A percentile compares a stretch with the other conserved stretches of the same genome.
Conservation (phyloP, 2,113 vertebrate genomes). For the Arvicanthis niloticus region DNA sequence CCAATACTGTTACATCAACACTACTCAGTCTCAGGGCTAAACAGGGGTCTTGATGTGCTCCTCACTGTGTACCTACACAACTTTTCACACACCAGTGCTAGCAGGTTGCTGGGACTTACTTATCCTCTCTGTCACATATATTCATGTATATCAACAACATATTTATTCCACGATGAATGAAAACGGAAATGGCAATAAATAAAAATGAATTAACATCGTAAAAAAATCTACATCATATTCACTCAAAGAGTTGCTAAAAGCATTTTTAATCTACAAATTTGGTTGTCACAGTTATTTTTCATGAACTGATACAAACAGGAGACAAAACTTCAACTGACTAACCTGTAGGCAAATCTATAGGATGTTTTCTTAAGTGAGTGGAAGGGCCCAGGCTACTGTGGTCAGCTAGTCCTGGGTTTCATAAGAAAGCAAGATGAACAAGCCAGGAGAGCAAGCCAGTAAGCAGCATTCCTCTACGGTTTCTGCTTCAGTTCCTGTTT, state of each 20-base stretch:
- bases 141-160: neutral
- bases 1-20: neutral
- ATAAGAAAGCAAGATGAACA: neutral
- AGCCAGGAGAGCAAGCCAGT: neutral
- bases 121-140: neutral
- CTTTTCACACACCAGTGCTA: neutral
- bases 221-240: slow-evolving; percentile 45
- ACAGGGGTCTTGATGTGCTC: neutral
- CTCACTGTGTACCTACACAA: neutral
- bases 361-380: neutral
- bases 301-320: neutral
- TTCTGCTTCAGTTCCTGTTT: neutral
- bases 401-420: neutral
- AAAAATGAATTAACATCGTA: neutral
- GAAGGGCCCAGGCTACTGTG: neutral
- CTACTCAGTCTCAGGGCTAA: no score
- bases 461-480: neutral
- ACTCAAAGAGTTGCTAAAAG: slow-evolving; percentile 15
- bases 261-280: neutral
- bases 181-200: neutral
- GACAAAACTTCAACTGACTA: neutral
- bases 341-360: neutral
- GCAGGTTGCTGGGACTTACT: neutral
- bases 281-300: neutral
- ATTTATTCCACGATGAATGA: neutral